Evolutionary conservation across 2,888 invertebrate genomes (phyloP).

Genomic region (Pyralis farinalis): DNA sequence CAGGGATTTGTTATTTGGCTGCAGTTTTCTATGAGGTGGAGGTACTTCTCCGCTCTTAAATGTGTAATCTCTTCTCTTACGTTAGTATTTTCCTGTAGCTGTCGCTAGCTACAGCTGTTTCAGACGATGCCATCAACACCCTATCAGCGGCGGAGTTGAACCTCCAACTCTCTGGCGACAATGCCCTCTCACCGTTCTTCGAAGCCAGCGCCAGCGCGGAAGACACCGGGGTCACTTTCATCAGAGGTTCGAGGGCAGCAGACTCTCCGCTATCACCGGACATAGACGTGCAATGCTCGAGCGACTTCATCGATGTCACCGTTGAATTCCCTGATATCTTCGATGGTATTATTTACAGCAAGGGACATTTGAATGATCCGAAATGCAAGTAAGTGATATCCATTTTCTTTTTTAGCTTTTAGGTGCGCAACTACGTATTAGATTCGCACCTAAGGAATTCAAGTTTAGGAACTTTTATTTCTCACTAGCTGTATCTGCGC

Average conservation of each 20-base stretch:
- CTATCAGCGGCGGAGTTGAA: slow-evolving; percentile 71
- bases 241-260: slow-evolving; percentile 73
- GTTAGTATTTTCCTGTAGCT: slow-evolving; percentile 44
- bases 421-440: too few relatives aligned
- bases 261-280: slow-evolving; percentile 68
- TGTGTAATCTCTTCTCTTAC: too few relatives aligned
- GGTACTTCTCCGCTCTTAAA: too few relatives aligned
- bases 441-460: too few relatives aligned
- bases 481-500: too few relatives aligned
- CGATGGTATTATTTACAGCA: slow-evolving; percentile 86
- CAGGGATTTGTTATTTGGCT: too few relatives aligned
- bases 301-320: slow-evolving; percentile 80
- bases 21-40: too few relatives aligned
- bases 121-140: slow-evolving; percentile 52
- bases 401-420: neutral
- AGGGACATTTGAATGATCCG: slow-evolving; percentile 84
- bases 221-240: slow-evolving; percentile 64
- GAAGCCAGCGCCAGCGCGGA: slow-evolving; percentile 51
- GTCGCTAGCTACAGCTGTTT: slow-evolving; percentile 77
- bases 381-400: slow-evolving; percentile 83
- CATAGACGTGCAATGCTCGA: slow-evolving; percentile 83
- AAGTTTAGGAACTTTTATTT: too few relatives aligned
- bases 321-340: slow-evolving; percentile 84
- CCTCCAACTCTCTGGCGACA: slow-evolving; percentile 55
- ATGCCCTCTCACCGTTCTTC: slow-evolving; percentile 62